Conservation (phyloP, 2,888 invertebrate species). For the Eugnorisma glareosa region DNA sequence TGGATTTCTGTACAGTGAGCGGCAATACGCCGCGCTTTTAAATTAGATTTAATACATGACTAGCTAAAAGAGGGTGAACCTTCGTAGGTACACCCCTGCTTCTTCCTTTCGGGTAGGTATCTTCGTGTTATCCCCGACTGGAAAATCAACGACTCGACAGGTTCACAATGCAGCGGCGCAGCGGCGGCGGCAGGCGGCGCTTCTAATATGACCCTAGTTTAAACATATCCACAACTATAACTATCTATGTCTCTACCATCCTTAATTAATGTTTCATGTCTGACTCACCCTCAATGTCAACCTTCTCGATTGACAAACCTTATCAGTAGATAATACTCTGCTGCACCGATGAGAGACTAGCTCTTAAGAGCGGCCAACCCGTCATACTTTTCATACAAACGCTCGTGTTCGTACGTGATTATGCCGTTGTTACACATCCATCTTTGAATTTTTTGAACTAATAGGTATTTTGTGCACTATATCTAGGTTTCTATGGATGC, state of each 20-base stretch:
- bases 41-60: not conserved
- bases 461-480: no score
- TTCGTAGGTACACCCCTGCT: not conserved
- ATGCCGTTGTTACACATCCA: no score
- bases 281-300: not conserved
- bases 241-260: not conserved
- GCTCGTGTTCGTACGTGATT: no score
- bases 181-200: not conserved
- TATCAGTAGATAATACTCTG: constrained; percentile 2
- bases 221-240: not conserved
- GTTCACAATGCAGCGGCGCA: not conserved
- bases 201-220: not conserved
- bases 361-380: no score
- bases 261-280: not conserved
- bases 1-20: not conserved
- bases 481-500: no score
- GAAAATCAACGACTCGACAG: not conserved
- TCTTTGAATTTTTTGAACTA: no score
- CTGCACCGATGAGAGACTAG: not conserved
- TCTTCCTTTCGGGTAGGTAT: not conserved
- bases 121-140: not conserved
- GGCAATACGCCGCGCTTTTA: not conserved
- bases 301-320: not conserved
- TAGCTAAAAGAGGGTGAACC: not conserved
- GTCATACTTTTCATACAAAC: no score